Evolutionary conservation across 2,113 vertebrate species (phyloP).

Genomic region (Crypturellus undulatus): DNA sequence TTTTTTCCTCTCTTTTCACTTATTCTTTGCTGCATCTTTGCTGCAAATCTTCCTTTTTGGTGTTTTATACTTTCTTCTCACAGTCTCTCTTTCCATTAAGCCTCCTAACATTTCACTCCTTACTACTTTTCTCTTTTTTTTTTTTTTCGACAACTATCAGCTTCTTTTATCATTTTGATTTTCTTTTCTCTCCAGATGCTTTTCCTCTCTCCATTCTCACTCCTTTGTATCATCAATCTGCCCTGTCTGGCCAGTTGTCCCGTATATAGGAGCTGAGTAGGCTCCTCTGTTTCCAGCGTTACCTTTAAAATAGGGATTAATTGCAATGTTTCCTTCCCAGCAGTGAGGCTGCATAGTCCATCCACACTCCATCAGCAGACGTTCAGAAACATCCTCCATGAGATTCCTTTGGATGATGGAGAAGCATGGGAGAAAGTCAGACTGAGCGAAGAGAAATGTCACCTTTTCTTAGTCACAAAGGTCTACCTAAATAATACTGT

Average conservation of each 20-base stretch:
- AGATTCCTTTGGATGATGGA: not conserved
- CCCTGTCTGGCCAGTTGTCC: not conserved
- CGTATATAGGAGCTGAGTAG: not conserved
- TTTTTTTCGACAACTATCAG: not conserved
- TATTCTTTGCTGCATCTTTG: not conserved
- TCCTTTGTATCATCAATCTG: not conserved
- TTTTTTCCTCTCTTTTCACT: not conserved
- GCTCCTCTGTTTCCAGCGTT: accelerated
- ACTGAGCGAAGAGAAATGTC: accelerated
- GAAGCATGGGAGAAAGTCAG: not conserved
- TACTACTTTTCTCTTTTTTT: not conserved
- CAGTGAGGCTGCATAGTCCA: not conserved
- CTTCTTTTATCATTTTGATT: not conserved
- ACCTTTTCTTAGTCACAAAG: not conserved
- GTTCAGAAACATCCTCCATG: not conserved
- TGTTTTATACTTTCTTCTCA: slow-evolving; percentile 1
- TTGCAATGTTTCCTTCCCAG: not conserved
- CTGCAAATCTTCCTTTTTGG: not conserved
- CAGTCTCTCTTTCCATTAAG: not conserved
- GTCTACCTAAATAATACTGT: not conserved
- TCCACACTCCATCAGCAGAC: not conserved
- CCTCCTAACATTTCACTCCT: not conserved
- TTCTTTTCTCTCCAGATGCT: not conserved
- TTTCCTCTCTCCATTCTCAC: not conserved
- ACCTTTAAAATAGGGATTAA: not conserved